A percentile compares a stretch with the other conserved stretches of the same genome.
Evolutionary conservation across 2,888 invertebrate genomes (phyloP).

Genomic region (Athalia cordata): DNA sequence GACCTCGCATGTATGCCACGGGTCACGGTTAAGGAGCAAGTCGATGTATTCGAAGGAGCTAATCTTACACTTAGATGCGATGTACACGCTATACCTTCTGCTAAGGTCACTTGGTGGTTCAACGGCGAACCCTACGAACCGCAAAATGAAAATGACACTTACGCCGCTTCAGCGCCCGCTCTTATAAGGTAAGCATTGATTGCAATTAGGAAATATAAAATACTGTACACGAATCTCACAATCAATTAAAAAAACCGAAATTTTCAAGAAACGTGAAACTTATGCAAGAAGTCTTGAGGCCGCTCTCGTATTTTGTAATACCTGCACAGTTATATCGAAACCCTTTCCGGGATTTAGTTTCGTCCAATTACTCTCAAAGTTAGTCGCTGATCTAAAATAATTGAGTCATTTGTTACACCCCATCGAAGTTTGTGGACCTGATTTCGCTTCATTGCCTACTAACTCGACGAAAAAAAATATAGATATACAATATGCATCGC

Average conservation of each 20-base stretch:
- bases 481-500: too few species aligned
- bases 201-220: not conserved
- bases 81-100: constrained; percentile 88
- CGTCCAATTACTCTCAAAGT: too few species aligned
- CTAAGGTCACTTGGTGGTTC: constrained; percentile 88
- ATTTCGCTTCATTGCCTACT: too few species aligned
- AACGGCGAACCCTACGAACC: constrained; percentile 82
- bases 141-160: constrained; percentile 79
- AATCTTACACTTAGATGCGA: constrained; percentile 88
- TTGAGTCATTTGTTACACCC: too few species aligned
- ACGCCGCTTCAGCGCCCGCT: constrained; percentile 30
- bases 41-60: constrained; percentile 87
- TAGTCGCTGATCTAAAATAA: too few species aligned
- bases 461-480: too few species aligned
- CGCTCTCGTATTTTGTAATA: too few species aligned
- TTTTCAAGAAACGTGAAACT: not conserved
- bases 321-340: too few species aligned
- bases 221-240: not conserved
- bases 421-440: too few species aligned
- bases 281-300: too few species aligned
- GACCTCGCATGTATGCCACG: constrained; percentile 90
- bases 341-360: too few species aligned
- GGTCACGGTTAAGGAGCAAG: constrained; percentile 83
- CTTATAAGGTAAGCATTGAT: constrained; percentile 27
- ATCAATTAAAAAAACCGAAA: not conserved